Percentiles rank a stretch among this genome's conserved stretches.
Evolutionary conservation across 2,113 vertebrate genomes (phyloP).

Genomic region (Suricata suricatta): DNA sequence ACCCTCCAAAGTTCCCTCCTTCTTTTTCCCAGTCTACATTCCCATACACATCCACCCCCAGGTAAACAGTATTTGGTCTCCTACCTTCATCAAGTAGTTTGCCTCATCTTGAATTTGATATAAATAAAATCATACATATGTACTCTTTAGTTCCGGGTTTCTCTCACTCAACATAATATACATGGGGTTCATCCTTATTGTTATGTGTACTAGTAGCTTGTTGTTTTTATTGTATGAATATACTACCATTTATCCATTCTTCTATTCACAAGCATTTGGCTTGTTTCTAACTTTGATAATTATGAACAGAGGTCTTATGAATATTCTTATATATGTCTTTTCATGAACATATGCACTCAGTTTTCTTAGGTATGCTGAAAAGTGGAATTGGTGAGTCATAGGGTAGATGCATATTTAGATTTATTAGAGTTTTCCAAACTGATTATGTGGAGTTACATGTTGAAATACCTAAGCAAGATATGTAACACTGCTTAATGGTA

Average conservation of each 20-base stretch:
- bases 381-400: not conserved
- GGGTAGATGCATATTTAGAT: not conserved
- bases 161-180: not conserved
- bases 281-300: not conserved
- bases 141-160: not conserved
- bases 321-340: slow-evolving; percentile 33
- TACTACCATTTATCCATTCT: not conserved
- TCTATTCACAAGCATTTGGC: not conserved
- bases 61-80: not conserved
- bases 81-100: not conserved
- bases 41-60: not conserved
- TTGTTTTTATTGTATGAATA: slow-evolving; percentile 39
- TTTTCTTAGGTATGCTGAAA: slow-evolving; percentile 39
- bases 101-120: slow-evolving; percentile 8
- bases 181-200: not conserved
- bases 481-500: not conserved
- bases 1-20: not conserved
- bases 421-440: slow-evolving; percentile 43
- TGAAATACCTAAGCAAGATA: slow-evolving; percentile 27
- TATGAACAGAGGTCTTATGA: slow-evolving; percentile 40
- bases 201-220: not conserved
- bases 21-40: not conserved
- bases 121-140: slow-evolving; percentile 23
- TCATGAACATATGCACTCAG: not conserved
- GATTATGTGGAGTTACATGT: not conserved